phyloP scores from a whole-genome alignment of 2,797 vertebrate genomes.

The Siniperca undulata region DNA sequence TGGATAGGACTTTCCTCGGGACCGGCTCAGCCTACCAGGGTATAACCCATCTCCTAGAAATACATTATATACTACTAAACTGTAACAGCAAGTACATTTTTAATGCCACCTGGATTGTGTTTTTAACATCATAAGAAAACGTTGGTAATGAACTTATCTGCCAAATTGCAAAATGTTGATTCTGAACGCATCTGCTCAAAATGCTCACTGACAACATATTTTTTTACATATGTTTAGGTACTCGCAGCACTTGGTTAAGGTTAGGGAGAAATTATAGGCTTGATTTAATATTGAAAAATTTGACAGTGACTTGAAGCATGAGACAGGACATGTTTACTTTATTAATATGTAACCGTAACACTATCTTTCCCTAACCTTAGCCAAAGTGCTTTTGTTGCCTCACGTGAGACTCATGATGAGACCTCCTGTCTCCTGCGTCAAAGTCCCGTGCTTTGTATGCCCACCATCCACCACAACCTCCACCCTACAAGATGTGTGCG shows the following conservation, averaged over 20 bases:
- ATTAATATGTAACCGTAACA: neutral
- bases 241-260: neutral
- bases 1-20: too few species aligned
- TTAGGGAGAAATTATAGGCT: neutral
- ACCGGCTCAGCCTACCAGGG: too few species aligned
- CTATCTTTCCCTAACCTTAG: neutral
- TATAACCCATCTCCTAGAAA: neutral
- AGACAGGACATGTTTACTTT: neutral
- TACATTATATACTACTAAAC: neutral
- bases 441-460: neutral
- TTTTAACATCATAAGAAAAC: neutral
- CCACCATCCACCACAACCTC: neutral
- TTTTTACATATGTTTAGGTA: neutral
- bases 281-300: neutral
- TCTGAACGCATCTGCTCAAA: neutral
- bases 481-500: neutral
- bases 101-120: neutral
- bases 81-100: neutral
- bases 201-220: neutral
- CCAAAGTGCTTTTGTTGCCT: slow-evolving; percentile 1
- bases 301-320: neutral
- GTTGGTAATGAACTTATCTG: neutral
- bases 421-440: neutral
- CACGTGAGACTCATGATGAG: neutral
- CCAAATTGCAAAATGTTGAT: neutral